These are phyloP conservation scores for Stenodera caucasica DNA, from an alignment of 2,888 invertebrate genomes.

Conservation along the genomic window DNA sequence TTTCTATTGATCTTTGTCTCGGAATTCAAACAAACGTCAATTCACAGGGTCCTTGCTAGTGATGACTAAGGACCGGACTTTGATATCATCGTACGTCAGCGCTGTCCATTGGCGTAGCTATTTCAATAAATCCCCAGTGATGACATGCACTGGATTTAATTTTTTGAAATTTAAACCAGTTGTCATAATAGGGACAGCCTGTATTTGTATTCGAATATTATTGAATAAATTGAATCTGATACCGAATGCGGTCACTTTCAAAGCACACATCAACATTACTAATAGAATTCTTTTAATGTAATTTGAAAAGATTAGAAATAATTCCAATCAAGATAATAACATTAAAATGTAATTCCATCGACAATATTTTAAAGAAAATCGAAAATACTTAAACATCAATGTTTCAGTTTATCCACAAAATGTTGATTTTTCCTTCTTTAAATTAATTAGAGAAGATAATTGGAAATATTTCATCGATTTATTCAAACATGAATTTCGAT, in stretches of 20 bases:
- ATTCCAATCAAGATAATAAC: conserved; percentile 2
- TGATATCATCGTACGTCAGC: too few relatives aligned
- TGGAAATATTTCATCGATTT: background rate
- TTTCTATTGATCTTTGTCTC: too few relatives aligned
- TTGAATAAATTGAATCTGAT: background rate
- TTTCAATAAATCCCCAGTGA: too few relatives aligned
- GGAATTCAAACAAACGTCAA: too few relatives aligned
- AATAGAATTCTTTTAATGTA: background rate
- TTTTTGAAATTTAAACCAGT: too few relatives aligned
- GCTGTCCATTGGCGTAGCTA: too few relatives aligned
- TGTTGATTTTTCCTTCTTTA: background rate
- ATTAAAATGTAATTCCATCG: background rate
- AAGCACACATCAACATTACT: background rate
- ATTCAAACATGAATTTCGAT: background rate
- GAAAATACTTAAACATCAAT: background rate
- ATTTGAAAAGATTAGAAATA: conserved; percentile 3
- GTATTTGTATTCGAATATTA: too few relatives aligned
- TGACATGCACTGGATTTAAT: too few relatives aligned
- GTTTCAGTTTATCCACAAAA: background rate
- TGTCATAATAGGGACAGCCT: too few relatives aligned
- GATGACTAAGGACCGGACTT: too few relatives aligned
- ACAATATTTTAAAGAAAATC: background rate
- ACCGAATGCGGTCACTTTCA: background rate
- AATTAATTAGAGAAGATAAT: background rate
- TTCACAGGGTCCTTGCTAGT: too few relatives aligned